Evolutionary conservation across 2,888 invertebrate species (phyloP), one percentile per base, ranked within the genome.

Genomic region (Drosophila barbarae): DNA sequence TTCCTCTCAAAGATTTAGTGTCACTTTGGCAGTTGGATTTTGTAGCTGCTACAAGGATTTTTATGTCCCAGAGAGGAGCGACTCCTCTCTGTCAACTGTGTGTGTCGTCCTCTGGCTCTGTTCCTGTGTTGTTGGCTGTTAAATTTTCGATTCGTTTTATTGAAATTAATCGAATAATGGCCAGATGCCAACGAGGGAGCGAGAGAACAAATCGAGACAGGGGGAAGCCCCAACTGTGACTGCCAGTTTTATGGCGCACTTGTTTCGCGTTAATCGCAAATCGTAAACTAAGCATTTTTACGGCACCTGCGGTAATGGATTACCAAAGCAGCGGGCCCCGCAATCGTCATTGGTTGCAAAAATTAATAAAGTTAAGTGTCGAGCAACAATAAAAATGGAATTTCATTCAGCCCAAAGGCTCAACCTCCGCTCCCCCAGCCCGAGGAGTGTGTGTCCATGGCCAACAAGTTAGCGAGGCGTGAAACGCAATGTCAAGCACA

Each of bases 211-310:
- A 59, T 21, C 46, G 32, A 32, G 21, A 32, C 46, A 1, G 13
- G 46, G 46, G 18, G 21, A 21, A 30, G 34, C 15, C 28, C 34
- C n/a, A 30, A 26, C 42, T 46, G 60, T 4, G 60, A 75, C 68
- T 60, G 57, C 63, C 68, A 57, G 55, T 83, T 80, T 80, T 83
- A 80, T 83, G 85, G 77, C 80, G 83, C 73, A 84, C 80, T 81
- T 85, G 85, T 80, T 85, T 80, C 85, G 73, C 81, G 81, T 81
- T 81, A 81, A 81, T 81, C 80, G 84, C 80, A 75, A 83, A 85
- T 85, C 81, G 81, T 81, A 81, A 81, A 85, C 85, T 85, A 85
- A 85, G 81, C 85, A 85, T 76, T 81, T 81, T 78, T 85, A 81
- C 77, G 77, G 85, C 84, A 81, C 81, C 81, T 81, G 81, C 84